A percentile compares a stretch with the other conserved stretches of the same genome.
phyloP scores from a whole-genome alignment of 2,888 invertebrate genomes.

The Serrognathus titanus region DNA sequence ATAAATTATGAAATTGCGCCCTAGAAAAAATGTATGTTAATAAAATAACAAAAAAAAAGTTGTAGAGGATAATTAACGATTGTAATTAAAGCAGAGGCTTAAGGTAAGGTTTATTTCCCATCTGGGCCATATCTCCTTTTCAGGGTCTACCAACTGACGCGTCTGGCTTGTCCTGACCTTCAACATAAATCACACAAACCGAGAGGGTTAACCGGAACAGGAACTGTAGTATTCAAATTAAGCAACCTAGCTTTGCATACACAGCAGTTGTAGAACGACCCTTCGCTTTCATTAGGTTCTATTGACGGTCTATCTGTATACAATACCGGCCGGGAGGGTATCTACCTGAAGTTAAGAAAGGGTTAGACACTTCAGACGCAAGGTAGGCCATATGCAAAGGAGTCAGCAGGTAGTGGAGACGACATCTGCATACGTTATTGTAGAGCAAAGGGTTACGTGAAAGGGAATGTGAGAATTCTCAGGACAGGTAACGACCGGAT shows the following conservation, averaged over 20 bases:
- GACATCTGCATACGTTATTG: constrained; percentile 39
- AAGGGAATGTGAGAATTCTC: constrained; percentile 21
- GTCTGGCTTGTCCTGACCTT: constrained; percentile 27
- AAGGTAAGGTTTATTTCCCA: constrained; percentile 2
- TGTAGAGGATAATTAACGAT: too few relatives aligned
- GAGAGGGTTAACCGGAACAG: constrained; percentile 35
- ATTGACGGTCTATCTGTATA: constrained; percentile 31
- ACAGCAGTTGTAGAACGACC: constrained; percentile 29
- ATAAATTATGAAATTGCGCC: too few relatives aligned
- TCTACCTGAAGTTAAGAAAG: constrained; percentile 32
- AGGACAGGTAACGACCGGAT: constrained; percentile 42
- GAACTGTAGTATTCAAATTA: constrained; percentile 35
- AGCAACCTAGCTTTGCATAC: constrained; percentile 28
- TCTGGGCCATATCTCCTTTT: constrained; percentile 10
- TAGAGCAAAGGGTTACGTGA: constrained; percentile 15
- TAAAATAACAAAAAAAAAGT: too few relatives aligned
- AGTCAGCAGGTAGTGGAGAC: constrained; percentile 45
- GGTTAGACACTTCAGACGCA: constrained; percentile 31
- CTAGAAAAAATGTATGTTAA: too few relatives aligned
- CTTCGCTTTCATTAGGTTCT: constrained; percentile 31
- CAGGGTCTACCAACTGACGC: constrained; percentile 29
- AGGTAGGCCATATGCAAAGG: constrained; percentile 41
- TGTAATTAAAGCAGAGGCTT: too few relatives aligned
- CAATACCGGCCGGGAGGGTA: constrained; percentile 27
- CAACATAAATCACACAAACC: constrained; percentile 33